Evolutionary conservation across 2,113 vertebrate species (phyloP).

Genomic region (Tichodroma muraria): DNA sequence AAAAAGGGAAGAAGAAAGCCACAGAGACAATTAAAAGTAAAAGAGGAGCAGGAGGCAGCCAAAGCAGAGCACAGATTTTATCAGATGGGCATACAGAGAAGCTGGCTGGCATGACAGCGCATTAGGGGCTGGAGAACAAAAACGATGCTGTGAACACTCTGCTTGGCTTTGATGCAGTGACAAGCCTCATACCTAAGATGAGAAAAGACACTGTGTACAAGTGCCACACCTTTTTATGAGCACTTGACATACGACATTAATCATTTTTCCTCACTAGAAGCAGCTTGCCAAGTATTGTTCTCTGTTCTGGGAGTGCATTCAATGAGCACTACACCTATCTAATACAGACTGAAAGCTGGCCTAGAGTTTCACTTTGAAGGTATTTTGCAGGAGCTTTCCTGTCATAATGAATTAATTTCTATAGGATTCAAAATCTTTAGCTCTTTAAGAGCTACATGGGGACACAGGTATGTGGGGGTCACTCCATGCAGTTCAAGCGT

Average conservation of each 20-base stretch:
- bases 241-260: background rate
- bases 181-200: background rate
- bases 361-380: conserved; percentile 23
- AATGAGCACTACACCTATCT: background rate
- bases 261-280: background rate
- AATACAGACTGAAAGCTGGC: conserved; percentile 24
- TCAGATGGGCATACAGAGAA: background rate
- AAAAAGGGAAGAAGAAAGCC: background rate
- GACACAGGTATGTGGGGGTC: background rate
- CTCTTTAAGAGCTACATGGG: background rate
- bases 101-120: background rate
- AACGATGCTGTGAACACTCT: background rate
- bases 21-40: background rate
- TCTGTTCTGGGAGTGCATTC: conserved; percentile 12
- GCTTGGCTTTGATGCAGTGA: background rate
- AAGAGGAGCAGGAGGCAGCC: background rate
- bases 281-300: conserved; percentile 29
- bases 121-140: background rate
- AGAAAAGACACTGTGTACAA: background rate
- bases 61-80: background rate
- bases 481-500: background rate
- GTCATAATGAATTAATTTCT: conserved; percentile 24
- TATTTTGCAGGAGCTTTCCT: background rate
- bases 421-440: background rate
- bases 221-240: background rate